Evolutionary conservation across 2,113 vertebrate genomes (phyloP).

Genomic region (Mormyrus lacerda): DNA sequence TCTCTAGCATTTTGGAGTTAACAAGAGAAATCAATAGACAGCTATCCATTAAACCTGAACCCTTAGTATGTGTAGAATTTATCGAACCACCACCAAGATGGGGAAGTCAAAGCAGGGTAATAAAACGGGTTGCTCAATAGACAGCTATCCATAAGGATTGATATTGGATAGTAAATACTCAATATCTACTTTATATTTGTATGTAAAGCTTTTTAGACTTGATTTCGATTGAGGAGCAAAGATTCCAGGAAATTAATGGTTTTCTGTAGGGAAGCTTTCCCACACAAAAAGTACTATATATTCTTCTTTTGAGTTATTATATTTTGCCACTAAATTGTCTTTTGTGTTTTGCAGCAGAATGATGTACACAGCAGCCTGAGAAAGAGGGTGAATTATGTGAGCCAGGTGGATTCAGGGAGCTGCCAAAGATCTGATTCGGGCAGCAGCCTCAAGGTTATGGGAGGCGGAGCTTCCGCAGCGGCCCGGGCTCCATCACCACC

Average conservation of each 20-base stretch:
- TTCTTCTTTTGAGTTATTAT: neutral
- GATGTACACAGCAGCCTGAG: conserved; percentile 83
- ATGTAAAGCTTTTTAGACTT: neutral
- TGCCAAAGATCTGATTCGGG: conserved; percentile 65
- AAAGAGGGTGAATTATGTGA: conserved; percentile 75
- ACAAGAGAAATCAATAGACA: neutral
- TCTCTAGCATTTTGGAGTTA: neutral
- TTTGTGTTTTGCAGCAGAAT: conserved; percentile 55
- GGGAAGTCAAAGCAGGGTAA: neutral
- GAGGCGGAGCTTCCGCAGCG: conserved; percentile 45
- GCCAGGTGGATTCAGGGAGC: conserved; percentile 57
- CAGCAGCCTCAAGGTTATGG: conserved; percentile 53
- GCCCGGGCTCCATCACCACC: conserved; percentile 59
- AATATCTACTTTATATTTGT: neutral
- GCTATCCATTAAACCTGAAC: neutral
- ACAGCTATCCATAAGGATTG: no score
- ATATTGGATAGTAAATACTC: neutral
- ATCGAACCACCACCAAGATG: neutral
- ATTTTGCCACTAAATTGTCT: neutral
- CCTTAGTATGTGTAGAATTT: neutral
- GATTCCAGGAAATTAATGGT: neutral
- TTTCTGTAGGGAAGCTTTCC: neutral
- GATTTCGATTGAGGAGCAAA: neutral
- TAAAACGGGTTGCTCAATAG: neutral
- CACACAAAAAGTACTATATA: neutral